A percentile compares a stretch with the other conserved stretches of the same genome.
phyloP scores from a whole-genome alignment of 2,113 vertebrate species.

The Cyphotilapia sp. region DNA sequence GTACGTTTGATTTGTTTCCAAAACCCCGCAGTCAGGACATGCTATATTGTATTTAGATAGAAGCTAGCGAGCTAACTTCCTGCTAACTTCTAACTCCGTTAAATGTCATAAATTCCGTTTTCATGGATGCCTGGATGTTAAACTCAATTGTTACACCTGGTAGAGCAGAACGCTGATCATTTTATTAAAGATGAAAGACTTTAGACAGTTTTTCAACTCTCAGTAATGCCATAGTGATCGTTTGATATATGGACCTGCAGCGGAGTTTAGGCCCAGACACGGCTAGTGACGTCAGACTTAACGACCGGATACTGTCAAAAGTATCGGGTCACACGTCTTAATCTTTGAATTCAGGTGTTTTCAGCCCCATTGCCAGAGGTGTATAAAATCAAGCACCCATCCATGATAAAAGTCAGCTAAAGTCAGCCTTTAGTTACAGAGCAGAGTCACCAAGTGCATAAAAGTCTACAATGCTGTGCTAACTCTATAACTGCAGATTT shows the following conservation, averaged over 20 bases:
- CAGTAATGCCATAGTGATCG: background rate
- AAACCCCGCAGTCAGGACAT: rapidly evolving
- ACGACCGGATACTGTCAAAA: background rate
- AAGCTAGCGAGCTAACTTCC: background rate
- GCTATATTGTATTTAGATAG: background rate
- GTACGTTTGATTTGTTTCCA: too few species aligned
- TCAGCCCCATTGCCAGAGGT: background rate
- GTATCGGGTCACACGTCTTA: background rate
- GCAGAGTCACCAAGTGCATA: background rate
- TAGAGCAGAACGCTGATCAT: background rate
- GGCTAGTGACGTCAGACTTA: background rate
- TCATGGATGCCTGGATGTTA: background rate
- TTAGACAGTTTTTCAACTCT: background rate
- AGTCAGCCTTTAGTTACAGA: background rate
- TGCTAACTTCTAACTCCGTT: background rate
- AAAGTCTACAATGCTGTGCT: background rate
- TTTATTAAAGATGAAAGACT: background rate
- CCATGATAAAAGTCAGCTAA: background rate
- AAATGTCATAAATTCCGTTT: background rate
- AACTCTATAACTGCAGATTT: background rate
- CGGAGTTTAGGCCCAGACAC: background rate
- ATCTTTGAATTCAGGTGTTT: background rate
- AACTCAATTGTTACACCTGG: background rate
- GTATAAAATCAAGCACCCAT: background rate
- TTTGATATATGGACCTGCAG: background rate